Evolutionary conservation across 2,113 vertebrate species (phyloP).

Genomic region (Xenus cinereus): DNA sequence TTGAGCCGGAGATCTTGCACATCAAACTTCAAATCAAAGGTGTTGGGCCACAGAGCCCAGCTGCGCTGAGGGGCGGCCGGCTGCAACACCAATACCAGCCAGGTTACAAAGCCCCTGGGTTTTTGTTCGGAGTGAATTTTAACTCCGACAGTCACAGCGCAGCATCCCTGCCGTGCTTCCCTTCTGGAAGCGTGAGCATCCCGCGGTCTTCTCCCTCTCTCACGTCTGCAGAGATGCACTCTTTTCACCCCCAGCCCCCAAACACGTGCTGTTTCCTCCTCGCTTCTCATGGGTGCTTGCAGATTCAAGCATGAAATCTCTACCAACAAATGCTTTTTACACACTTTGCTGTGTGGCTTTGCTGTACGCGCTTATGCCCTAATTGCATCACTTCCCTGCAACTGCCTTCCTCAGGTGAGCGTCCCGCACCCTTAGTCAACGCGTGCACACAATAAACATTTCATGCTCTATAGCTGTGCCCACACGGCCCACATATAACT

Average conservation of each 20-base stretch:
- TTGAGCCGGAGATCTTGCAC: no score
- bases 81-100: background rate
- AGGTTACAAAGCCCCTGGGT: background rate
- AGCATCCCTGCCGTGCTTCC: background rate
- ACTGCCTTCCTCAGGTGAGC: background rate
- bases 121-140: background rate
- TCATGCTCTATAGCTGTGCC: background rate
- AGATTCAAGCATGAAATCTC: conserved; percentile 12
- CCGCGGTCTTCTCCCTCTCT: background rate
- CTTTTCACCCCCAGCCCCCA: background rate
- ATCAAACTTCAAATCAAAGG: background rate
- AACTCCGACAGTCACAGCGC: background rate
- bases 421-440: background rate
- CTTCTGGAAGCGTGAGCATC: fast-evolving
- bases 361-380: background rate
- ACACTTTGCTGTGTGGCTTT: background rate
- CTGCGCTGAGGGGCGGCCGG: background rate
- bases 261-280: fast-evolving
- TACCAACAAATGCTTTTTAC: background rate
- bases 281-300: background rate
- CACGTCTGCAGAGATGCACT: fast-evolving
- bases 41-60: background rate
- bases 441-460: background rate
- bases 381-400: background rate
- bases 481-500: background rate